Evolutionary conservation across 2,888 invertebrate genomes (phyloP).

Genomic region (Monochamus alternatus): DNA sequence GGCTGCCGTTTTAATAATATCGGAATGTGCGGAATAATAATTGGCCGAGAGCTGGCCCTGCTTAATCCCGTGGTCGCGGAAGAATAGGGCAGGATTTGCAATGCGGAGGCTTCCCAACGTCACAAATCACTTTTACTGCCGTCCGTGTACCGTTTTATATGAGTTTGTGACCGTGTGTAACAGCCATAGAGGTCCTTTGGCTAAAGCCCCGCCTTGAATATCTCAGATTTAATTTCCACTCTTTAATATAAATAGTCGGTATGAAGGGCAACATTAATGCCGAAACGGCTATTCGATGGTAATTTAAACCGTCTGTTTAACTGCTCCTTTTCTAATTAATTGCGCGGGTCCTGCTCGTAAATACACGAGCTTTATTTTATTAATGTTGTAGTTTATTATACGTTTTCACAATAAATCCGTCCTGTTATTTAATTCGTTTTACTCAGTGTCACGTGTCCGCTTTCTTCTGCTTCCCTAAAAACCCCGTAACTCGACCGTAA

Average conservation of each 20-base stretch:
- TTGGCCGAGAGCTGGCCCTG: constrained; percentile 68
- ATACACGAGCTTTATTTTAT: constrained; percentile 52
- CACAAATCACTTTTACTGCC: constrained; percentile 73
- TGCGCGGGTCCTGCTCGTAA: constrained; percentile 47
- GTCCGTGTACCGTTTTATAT: constrained; percentile 45
- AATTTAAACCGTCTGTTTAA: constrained; percentile 57
- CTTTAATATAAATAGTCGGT: constrained; percentile 63
- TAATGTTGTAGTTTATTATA: constrained; percentile 40
- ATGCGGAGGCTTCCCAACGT: constrained; percentile 69
- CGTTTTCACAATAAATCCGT: constrained; percentile 22
- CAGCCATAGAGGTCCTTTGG: constrained; percentile 61
- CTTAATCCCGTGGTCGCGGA: constrained; percentile 64
- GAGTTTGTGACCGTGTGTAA: constrained; percentile 57
- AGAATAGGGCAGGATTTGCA: constrained; percentile 70
- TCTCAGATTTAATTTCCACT: constrained; percentile 67
- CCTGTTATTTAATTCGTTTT: constrained; percentile 21
- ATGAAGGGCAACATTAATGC: constrained; percentile 59
- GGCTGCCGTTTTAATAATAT: constrained; percentile 65
- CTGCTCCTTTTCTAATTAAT: constrained; percentile 56
- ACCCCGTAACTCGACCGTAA: too few species aligned
- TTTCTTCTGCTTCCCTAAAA: too few species aligned
- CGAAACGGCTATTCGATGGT: constrained; percentile 51
- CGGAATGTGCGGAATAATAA: constrained; percentile 68
- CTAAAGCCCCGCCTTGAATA: constrained; percentile 65
- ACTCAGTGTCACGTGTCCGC: too few species aligned